A percentile compares a stretch with the other conserved stretches of the same genome.
phyloP scores from a whole-genome alignment of 2,888 invertebrate species.

The Andrena flavipes region DNA sequence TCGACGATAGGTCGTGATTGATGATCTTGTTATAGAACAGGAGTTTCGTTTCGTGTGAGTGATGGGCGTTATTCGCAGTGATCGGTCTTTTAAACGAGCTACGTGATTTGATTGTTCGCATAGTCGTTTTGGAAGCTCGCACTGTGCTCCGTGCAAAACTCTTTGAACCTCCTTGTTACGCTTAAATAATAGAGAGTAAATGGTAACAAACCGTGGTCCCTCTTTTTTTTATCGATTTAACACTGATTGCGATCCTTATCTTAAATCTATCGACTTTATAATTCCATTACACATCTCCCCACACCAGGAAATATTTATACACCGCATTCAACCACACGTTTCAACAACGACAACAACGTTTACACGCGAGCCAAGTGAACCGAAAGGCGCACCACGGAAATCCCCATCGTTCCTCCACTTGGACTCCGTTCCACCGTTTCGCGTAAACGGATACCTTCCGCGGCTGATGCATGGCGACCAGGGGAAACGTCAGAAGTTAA shows the following conservation, averaged over 20 bases:
- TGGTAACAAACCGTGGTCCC: too few relatives aligned
- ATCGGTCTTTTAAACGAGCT: conserved; percentile 27
- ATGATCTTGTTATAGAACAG: conserved; percentile 41
- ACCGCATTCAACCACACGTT: too few relatives aligned
- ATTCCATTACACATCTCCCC: too few relatives aligned
- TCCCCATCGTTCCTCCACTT: neutral
- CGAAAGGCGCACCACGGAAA: neutral
- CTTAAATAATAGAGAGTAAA: conserved; percentile 1
- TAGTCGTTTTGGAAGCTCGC: neutral
- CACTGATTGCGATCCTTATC: too few relatives aligned
- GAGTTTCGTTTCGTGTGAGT: conserved; percentile 36
- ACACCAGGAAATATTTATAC: too few relatives aligned
- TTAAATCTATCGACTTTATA: too few relatives aligned
- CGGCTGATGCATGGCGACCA: conserved; percentile 54
- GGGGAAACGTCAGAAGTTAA: conserved; percentile 66
- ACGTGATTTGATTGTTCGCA: conserved; percentile 8
- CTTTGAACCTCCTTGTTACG: neutral
- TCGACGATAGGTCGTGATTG: conserved; percentile 30
- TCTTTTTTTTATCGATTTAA: too few relatives aligned
- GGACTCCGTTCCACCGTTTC: conserved; percentile 41
- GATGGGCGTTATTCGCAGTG: conserved; percentile 25
- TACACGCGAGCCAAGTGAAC: too few relatives aligned
- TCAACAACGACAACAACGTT: too few relatives aligned
- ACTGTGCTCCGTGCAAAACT: conserved; percentile 8
- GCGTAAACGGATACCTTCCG: conserved; percentile 62